A percentile compares a stretch with the other conserved stretches of the same genome.
These are phyloP conservation scores for Drosophila sp. DNA, from an alignment of 1,140 invertebrate genomes.

Conservation along the genomic window DNA sequence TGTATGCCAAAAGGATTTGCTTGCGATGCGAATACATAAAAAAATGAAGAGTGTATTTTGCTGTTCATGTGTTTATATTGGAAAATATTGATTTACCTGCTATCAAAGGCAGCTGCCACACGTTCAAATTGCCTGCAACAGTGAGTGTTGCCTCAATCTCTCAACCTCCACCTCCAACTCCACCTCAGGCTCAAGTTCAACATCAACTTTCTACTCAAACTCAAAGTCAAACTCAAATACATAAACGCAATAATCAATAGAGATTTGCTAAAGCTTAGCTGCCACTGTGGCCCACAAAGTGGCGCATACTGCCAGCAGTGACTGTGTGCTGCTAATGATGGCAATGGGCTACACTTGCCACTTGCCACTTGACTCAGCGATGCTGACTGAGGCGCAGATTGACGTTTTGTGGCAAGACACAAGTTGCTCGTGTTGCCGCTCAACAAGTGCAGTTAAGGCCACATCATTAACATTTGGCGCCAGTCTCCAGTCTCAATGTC, in stretches of 20 bases:
- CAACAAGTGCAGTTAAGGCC: constrained; percentile 78
- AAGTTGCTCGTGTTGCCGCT: constrained; percentile 36
- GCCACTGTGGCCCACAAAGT: constrained; percentile 3
- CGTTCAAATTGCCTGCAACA: constrained; percentile 20
- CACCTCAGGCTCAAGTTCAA: constrained; percentile 26
- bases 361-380: no score
- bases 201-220: constrained; percentile 41
- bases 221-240: constrained; percentile 38
- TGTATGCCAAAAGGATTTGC: constrained; percentile 57
- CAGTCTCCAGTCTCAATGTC: constrained; percentile 60
- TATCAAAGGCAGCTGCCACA: constrained; percentile 69
- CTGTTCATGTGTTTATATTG: constrained; percentile 73
- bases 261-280: constrained; percentile 61
- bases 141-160: no score
- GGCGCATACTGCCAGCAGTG: constrained; percentile 17
- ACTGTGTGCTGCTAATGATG: constrained; percentile 12
- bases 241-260: constrained; percentile 81
- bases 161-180: constrained; percentile 37
- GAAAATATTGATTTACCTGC: constrained; percentile 82
- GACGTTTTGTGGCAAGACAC: constrained; percentile 29
- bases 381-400: constrained; percentile 15
- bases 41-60: constrained; percentile 36
- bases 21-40: constrained; percentile 4
- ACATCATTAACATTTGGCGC: constrained; percentile 74
- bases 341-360: constrained; percentile 10